Evolutionary conservation across 2,888 invertebrate genomes (phyloP).

Genomic region (Cheilosia vulpina): DNA sequence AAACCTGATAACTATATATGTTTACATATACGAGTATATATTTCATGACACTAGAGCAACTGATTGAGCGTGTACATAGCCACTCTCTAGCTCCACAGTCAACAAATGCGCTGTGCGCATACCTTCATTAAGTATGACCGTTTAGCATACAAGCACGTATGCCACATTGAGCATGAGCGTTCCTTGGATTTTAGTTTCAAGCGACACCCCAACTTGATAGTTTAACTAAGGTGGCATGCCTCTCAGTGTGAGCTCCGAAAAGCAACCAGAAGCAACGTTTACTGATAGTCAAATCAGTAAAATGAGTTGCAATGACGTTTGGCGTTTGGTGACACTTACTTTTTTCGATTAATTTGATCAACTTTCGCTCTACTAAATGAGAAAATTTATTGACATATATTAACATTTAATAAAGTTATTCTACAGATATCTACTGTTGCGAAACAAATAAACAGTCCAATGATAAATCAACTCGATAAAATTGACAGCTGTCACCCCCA

Average conservation of each 20-base stretch:
- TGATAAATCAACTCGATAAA: slow-evolving; percentile 85
- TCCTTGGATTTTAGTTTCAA: slow-evolving; percentile 39
- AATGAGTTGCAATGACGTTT: too few species aligned
- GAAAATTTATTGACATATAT: not conserved
- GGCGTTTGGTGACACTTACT: too few species aligned
- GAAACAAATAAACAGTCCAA: slow-evolving; percentile 83
- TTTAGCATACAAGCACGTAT: slow-evolving; percentile 39
- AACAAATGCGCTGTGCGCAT: slow-evolving; percentile 29
- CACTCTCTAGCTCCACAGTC: slow-evolving; percentile 2
- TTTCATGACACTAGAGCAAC: slow-evolving; percentile 24
- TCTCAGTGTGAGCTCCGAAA: not conserved
- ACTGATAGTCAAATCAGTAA: too few species aligned
- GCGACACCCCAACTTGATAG: slow-evolving; percentile 61
- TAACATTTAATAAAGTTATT: not conserved
- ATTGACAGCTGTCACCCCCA: slow-evolving; percentile 83
- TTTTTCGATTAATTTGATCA: too few species aligned
- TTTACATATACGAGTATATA: slow-evolving; percentile 8
- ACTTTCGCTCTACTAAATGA: too few species aligned
- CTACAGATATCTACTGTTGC: not conserved
- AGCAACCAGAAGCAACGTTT: accelerated
- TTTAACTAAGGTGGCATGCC: slow-evolving; percentile 65
- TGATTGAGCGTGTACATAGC: slow-evolving; percentile 24
- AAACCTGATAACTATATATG: slow-evolving; percentile 66
- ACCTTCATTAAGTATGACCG: slow-evolving; percentile 26
- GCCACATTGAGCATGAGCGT: slow-evolving; percentile 47